Conservation (phyloP, 2,797 vertebrate genomes). For the Pachyuromys duprasi region DNA sequence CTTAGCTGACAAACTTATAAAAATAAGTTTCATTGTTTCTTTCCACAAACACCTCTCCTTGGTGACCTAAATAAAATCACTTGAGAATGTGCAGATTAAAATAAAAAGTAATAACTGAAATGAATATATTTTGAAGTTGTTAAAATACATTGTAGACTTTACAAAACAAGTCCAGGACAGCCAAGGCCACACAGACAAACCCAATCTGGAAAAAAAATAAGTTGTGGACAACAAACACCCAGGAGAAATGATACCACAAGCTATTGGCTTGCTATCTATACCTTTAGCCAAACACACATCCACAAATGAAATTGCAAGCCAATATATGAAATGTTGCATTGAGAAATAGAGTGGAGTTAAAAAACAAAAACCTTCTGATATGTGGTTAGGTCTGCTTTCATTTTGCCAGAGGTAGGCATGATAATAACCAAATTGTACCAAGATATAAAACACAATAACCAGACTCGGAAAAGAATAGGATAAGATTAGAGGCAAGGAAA, state of each 20-base stretch:
- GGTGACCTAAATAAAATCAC: conserved; percentile 54
- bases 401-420: conserved; percentile 48
- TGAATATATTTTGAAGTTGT: conserved; percentile 78
- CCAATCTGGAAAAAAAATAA: conserved; percentile 64
- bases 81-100: conserved; percentile 70
- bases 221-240: conserved; percentile 57
- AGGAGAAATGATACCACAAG: conserved; percentile 62
- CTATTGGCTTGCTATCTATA: conserved; percentile 69
- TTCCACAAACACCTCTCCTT: conserved; percentile 54
- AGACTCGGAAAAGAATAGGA: neutral
- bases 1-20: conserved; percentile 27
- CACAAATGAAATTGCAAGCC: conserved; percentile 35
- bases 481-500: conserved; percentile 36
- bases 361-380: conserved; percentile 50
- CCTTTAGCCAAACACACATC: conserved; percentile 32
- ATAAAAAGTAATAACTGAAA: conserved; percentile 37
- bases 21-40: conserved; percentile 35
- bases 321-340: neutral
- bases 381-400: conserved; percentile 49
- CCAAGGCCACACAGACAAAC: too few relatives aligned
- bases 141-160: conserved; percentile 67
- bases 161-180: too few relatives aligned
- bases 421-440: conserved; percentile 46
- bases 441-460: conserved; percentile 55
- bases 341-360: neutral